Evolutionary conservation across 2,888 invertebrate species (phyloP).

Genomic region (Ectropis crepuscularia): DNA sequence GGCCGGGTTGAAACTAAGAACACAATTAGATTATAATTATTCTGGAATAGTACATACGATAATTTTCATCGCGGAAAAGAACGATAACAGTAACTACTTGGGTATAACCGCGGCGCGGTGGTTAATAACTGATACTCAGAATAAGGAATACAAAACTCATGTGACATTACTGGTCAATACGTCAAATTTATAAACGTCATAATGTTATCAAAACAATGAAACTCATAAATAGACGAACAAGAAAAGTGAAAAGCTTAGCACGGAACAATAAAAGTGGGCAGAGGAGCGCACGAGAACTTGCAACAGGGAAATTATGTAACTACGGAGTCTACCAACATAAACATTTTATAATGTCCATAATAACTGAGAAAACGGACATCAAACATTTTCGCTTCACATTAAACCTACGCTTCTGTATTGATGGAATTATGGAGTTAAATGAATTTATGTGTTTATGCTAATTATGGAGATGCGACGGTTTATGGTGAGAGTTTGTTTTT

Average conservation of each 20-base stretch:
- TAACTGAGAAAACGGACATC: slow-evolving; percentile 35
- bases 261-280: slow-evolving; percentile 21
- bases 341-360: slow-evolving; percentile 26
- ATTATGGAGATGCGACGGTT: slow-evolving; percentile 4
- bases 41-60: no score
- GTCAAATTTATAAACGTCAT: background rate
- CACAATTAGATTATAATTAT: no score
- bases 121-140: no score
- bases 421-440: background rate
- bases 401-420: slow-evolving; percentile 34
- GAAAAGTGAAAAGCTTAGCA: slow-evolving; percentile 19
- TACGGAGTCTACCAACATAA: slow-evolving; percentile 4
- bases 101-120: no score
- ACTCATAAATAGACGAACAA: background rate
- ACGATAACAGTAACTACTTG: no score
- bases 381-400: slow-evolving; percentile 28
- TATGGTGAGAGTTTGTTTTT: slow-evolving; percentile 10
- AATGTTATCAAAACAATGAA: slow-evolving; percentile 1
- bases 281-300: slow-evolving; percentile 18
- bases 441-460: slow-evolving; percentile 17
- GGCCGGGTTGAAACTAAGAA: no score
- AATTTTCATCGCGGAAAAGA: no score
- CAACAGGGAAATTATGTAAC: slow-evolving; percentile 23
- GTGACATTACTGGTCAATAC: background rate
- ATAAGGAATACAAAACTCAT: no score